Evolutionary conservation across 2,113 vertebrate genomes (phyloP).

Genomic region (Epinephelus cyanopodus): DNA sequence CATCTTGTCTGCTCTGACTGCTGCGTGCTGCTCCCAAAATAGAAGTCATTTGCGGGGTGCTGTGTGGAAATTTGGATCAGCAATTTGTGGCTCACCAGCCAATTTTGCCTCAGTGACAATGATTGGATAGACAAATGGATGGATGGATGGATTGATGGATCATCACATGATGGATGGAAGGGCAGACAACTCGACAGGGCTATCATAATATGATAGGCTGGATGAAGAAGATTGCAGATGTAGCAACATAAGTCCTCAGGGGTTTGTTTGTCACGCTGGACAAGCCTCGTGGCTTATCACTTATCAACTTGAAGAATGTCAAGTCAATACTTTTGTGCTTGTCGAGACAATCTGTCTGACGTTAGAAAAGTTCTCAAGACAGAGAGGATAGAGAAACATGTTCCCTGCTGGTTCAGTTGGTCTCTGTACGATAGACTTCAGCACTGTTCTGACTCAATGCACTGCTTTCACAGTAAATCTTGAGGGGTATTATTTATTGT

Average conservation of each 20-base stretch:
- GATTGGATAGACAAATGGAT: conserved; percentile 4
- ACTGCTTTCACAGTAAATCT: neutral
- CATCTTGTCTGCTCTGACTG: conserved; percentile 7
- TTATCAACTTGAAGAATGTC: neutral
- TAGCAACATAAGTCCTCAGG: neutral
- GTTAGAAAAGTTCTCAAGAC: neutral
- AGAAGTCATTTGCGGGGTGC: conserved; percentile 44
- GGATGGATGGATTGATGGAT: neutral
- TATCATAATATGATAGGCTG: neutral
- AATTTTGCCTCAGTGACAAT: conserved; percentile 10
- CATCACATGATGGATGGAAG: neutral
- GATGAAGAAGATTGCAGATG: neutral
- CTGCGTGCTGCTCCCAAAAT: conserved; percentile 40
- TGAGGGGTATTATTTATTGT: neutral
- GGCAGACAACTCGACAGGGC: neutral
- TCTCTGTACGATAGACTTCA: neutral
- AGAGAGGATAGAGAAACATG: neutral
- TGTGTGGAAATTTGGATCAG: conserved; percentile 55
- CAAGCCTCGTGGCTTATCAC: neutral
- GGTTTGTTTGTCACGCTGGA: neutral
- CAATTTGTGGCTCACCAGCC: conserved; percentile 20
- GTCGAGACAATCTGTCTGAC: neutral
- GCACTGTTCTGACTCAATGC: neutral
- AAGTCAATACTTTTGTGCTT: neutral
- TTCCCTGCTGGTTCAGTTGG: conserved; percentile 1